Evolutionary conservation across 2,888 invertebrate genomes (phyloP), one percentile per base, ranked within the genome.

Genomic region (Labia minor): DNA sequence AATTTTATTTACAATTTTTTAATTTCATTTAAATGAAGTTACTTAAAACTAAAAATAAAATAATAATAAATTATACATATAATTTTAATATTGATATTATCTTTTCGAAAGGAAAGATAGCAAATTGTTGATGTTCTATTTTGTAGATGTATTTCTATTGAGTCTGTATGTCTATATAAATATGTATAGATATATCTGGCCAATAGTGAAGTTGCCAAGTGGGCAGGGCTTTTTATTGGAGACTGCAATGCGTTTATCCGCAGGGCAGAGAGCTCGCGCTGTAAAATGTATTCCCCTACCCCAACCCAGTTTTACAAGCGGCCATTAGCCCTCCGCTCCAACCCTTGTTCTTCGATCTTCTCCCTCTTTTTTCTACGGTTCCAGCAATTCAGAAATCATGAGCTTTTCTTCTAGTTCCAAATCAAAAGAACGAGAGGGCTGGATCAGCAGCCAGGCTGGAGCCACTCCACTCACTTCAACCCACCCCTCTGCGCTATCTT

Each of bases 191-290:
- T 49, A 49, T 49, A 49, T n/a, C 49, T 49, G 49, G 49, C 49
- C n/a, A 49, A 14, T 49, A 16, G 49, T 49, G 16, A 16, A 49
- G 49, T 49, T 49, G 49, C 49, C 49, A 49, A 49, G 49, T 49
- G 49, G 49, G 49, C 49, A 49, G 49, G 49, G 49, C 49, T 49
- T 49, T 49, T 49, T 49, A 49, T 49, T 49, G 49, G 49, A 49
- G 49, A 49, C 49, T 49, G 49, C 49, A 49, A 49, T 49, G 49
- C 49, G 49, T 49, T 49, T 49, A 49, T 49, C 49, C 49, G 49
- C 49, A 49, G 49, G 49, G 49, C 49, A 2, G 26, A 26, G 8
- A 26, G 26, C 26, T 26, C 26, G 4, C 26, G 26, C 26, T 26
- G 26, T 26, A 26, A 26, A 26, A 26, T 8, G 26, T 8, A 26